Evolutionary conservation across 1,140 invertebrate genomes (phyloP).

Genomic region (Brachionus paranguensis): DNA sequence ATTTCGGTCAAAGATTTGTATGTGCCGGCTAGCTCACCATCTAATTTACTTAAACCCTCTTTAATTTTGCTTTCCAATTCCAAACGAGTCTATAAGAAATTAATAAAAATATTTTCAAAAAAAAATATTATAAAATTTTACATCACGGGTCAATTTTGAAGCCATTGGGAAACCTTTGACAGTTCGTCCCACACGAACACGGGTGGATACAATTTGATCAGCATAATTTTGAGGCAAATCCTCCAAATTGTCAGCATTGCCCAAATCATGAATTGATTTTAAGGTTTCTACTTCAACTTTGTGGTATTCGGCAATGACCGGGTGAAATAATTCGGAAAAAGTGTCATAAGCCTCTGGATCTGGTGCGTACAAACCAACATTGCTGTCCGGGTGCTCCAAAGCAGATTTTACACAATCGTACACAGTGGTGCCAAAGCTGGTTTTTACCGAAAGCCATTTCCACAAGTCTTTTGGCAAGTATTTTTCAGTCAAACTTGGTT

Average conservation of each 20-base stretch:
- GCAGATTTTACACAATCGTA: conserved; percentile 39
- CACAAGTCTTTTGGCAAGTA: conserved; percentile 39
- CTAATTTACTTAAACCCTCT: conserved; percentile 22
- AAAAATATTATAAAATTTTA: background rate
- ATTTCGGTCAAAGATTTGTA: conserved; percentile 41
- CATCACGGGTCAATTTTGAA: conserved; percentile 34
- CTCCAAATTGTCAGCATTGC: background rate
- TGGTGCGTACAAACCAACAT: conserved; percentile 33
- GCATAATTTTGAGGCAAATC: conserved; percentile 15
- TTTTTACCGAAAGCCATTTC: background rate
- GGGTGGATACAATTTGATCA: conserved; percentile 37
- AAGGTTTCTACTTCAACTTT: conserved; percentile 42
- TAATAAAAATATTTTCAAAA: background rate
- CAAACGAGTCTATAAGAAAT: conserved; percentile 7
- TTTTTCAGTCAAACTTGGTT: conserved; percentile 37
- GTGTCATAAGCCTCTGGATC: conserved; percentile 46
- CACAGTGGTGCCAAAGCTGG: conserved; percentile 23
- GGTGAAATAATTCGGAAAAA: conserved; percentile 46
- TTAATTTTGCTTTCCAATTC: conserved; percentile 29
- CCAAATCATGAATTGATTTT: conserved; percentile 38
- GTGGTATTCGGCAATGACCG: conserved; percentile 48
- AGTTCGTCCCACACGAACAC: conserved; percentile 22
- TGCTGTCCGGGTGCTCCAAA: conserved; percentile 28
- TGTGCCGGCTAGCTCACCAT: conserved; percentile 35
- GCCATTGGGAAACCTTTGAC: conserved; percentile 38